These are phyloP conservation scores for Papilio helenus DNA, from an alignment of 1,140 invertebrate genomes.

Conservation along the genomic window DNA sequence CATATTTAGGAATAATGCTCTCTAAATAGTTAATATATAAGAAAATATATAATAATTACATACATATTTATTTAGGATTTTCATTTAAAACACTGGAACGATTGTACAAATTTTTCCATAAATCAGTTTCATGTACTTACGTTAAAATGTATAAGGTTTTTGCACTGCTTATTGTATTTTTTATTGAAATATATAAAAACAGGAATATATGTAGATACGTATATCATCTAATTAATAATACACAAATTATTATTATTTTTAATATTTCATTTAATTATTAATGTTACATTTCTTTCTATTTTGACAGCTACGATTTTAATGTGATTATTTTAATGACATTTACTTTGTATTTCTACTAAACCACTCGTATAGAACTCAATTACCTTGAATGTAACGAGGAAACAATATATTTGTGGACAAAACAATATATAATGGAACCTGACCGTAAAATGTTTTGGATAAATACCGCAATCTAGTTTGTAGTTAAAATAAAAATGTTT, in stretches of 20 bases:
- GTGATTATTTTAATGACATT: too few relatives aligned
- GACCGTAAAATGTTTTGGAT: constrained; percentile 3
- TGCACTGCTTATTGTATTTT: neutral
- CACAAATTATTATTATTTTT: neutral
- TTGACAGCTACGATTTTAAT: neutral
- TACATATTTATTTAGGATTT: neutral
- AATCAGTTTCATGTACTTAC: neutral
- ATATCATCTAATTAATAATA: neutral
- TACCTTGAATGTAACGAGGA: neutral
- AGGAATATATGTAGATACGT: neutral
- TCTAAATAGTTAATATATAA: constrained; percentile 11
- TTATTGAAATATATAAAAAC: neutral
- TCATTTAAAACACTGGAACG: neutral
- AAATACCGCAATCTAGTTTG: constrained; percentile 32
- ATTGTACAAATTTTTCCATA: neutral
- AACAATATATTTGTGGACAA: neutral
- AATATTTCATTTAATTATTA: neutral
- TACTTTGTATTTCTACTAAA: too few relatives aligned
- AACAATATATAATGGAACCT: neutral
- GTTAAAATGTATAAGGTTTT: neutral
- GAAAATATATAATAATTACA: constrained; percentile 10
- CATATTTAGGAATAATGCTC: constrained; percentile 51
- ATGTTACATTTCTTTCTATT: neutral
- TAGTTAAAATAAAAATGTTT: constrained; percentile 30
- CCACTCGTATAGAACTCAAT: neutral